A percentile compares a stretch with the other conserved stretches of the same genome.
Conservation (phyloP, 2,888 invertebrate genomes). For the Dynastes maya region DNA sequence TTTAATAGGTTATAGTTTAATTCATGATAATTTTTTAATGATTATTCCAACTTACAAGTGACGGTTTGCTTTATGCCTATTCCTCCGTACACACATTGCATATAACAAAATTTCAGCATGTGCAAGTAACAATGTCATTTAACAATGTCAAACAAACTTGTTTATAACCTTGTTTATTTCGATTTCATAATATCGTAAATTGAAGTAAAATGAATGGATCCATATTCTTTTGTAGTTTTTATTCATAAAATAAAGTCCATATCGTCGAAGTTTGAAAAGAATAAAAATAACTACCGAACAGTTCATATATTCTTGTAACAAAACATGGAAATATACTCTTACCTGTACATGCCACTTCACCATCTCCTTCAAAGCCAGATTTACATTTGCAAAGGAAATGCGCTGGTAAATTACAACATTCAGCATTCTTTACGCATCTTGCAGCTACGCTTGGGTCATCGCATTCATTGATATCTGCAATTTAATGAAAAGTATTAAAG, state of each 20-base stretch:
- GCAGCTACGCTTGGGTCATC: slow-evolving; percentile 87
- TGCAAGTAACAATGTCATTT: not conserved
- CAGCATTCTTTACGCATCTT: slow-evolving; percentile 91
- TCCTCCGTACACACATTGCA: not conserved
- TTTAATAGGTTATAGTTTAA: too few relatives aligned
- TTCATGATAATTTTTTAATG: too few relatives aligned
- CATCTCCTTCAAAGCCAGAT: slow-evolving; percentile 92
- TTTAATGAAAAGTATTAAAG: slow-evolving; percentile 47
- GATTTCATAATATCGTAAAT: too few relatives aligned
- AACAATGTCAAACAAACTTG: not conserved
- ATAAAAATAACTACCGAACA: too few relatives aligned
- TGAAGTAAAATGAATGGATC: not conserved
- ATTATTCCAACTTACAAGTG: too few relatives aligned
- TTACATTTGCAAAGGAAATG: slow-evolving; percentile 96
- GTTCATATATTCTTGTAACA: too few relatives aligned
- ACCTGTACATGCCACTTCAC: slow-evolving; percentile 90
- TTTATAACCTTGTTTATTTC: too few relatives aligned
- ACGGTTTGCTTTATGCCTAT: slow-evolving; percentile 54
- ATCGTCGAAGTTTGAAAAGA: too few relatives aligned
- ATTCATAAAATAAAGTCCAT: too few relatives aligned
- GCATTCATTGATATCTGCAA: slow-evolving; percentile 94
- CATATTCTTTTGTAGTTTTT: not conserved
- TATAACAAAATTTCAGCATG: not conserved
- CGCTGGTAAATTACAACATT: slow-evolving; percentile 95
- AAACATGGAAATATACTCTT: slow-evolving; percentile 59